phyloP scores from a whole-genome alignment of 2,797 vertebrate genomes.

The Eidolon dupreanum region DNA sequence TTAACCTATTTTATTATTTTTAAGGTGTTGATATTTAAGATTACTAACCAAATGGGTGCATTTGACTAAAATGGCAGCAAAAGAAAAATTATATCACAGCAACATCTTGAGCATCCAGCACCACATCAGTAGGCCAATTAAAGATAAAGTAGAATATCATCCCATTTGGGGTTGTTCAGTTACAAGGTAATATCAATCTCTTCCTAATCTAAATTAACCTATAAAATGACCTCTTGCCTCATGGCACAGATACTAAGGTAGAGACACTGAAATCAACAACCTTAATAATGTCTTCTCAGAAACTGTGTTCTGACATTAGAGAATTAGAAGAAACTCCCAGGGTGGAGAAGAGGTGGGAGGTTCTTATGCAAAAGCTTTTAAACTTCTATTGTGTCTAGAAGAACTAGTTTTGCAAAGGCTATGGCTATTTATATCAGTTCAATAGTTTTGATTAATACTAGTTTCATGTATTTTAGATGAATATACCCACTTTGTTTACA shows the following conservation, averaged over 20 bases:
- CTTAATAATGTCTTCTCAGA: neutral
- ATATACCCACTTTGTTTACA: neutral
- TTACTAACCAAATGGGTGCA: neutral
- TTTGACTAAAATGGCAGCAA: neutral
- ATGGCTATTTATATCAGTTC: neutral
- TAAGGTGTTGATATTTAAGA: slow-evolving; percentile 34
- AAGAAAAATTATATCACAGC: neutral
- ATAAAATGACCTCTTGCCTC: neutral
- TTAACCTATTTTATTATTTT: slow-evolving; percentile 38
- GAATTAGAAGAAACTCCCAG: neutral
- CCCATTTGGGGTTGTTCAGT: neutral
- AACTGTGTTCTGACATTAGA: neutral
- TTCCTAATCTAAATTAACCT: neutral
- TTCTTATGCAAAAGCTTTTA: neutral
- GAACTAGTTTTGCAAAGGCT: neutral
- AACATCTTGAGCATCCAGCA: neutral
- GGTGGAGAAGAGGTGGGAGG: neutral
- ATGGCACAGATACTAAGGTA: neutral
- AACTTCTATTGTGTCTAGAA: neutral
- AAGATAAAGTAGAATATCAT: neutral
- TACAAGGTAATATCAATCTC: neutral
- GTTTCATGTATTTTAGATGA: slow-evolving; percentile 24
- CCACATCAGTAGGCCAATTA: neutral
- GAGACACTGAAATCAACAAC: neutral
- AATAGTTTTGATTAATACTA: slow-evolving; percentile 24